These are phyloP conservation scores for Baccha elongata DNA, from an alignment of 2,888 invertebrate species.

Conservation along the genomic window DNA sequence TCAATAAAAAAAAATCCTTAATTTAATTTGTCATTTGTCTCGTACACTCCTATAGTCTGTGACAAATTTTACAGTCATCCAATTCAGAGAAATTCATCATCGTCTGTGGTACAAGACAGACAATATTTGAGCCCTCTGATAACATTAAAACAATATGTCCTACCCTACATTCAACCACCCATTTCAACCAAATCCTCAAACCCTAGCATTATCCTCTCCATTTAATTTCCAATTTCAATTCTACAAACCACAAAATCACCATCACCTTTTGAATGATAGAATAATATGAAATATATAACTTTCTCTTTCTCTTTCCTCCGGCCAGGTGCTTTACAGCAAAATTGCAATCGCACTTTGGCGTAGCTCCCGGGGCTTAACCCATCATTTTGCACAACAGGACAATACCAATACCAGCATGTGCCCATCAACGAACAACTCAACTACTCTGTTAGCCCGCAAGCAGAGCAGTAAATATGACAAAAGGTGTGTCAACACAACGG, in stretches of 20 bases:
- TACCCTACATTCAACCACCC: not conserved
- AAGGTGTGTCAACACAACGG: slow-evolving; percentile 82
- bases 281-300: not conserved
- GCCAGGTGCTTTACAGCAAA: slow-evolving; percentile 89
- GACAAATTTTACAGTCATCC: slow-evolving; percentile 4
- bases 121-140: too few species aligned
- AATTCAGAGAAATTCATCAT: too few species aligned
- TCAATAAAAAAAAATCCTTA: slow-evolving; percentile 26
- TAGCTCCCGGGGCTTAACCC: slow-evolving; percentile 87
- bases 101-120: too few species aligned
- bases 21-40: slow-evolving; percentile 48
- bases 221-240: slow-evolving; percentile 38
- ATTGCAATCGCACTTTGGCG: slow-evolving; percentile 93
- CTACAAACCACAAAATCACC: not conserved
- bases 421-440: slow-evolving; percentile 76
- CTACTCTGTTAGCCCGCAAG: slow-evolving; percentile 80
- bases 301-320: not conserved
- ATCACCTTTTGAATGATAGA: not conserved
- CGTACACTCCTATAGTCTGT: not conserved
- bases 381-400: slow-evolving; percentile 81
- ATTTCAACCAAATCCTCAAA: not conserved
- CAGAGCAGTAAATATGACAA: slow-evolving; percentile 83
- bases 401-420: slow-evolving; percentile 79
- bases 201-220: slow-evolving; percentile 31
- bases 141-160: too few species aligned